These are phyloP conservation scores for Calyptomena viridis DNA, from an alignment of 2,113 vertebrate species.

Conservation along the genomic window DNA sequence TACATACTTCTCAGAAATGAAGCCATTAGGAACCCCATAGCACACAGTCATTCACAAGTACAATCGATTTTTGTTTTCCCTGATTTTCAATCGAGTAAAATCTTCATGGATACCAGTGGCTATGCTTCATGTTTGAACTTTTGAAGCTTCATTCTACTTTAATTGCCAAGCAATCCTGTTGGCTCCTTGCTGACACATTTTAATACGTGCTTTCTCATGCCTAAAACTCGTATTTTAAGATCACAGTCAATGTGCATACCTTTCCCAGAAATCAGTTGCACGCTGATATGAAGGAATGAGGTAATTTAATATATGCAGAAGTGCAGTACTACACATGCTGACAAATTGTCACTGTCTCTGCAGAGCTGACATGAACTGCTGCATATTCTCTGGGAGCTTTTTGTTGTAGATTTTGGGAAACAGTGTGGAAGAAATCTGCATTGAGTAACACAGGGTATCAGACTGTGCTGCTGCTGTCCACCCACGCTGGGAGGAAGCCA, in stretches of 20 bases:
- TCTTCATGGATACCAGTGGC: background rate
- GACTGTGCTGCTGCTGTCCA: background rate
- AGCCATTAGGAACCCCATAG: background rate
- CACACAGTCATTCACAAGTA: background rate
- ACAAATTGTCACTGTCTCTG: background rate
- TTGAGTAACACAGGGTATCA: background rate
- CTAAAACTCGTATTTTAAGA: background rate
- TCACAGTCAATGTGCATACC: background rate
- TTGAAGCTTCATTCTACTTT: background rate
- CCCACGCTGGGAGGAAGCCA: background rate
- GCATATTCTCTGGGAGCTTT: background rate
- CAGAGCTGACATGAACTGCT: background rate
- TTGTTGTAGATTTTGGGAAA: background rate
- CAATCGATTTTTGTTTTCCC: background rate
- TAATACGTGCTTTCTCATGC: background rate
- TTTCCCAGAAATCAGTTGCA: background rate
- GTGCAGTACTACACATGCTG: background rate
- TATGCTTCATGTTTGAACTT: background rate
- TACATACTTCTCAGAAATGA: background rate
- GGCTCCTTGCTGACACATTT: background rate
- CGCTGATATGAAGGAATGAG: background rate
- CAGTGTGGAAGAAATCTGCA: background rate
- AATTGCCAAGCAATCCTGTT: background rate
- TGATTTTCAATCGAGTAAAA: background rate
- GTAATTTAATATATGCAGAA: background rate